Evolutionary conservation across 2,888 invertebrate species (phyloP).

Genomic region (Scaptomyza tumidula): DNA sequence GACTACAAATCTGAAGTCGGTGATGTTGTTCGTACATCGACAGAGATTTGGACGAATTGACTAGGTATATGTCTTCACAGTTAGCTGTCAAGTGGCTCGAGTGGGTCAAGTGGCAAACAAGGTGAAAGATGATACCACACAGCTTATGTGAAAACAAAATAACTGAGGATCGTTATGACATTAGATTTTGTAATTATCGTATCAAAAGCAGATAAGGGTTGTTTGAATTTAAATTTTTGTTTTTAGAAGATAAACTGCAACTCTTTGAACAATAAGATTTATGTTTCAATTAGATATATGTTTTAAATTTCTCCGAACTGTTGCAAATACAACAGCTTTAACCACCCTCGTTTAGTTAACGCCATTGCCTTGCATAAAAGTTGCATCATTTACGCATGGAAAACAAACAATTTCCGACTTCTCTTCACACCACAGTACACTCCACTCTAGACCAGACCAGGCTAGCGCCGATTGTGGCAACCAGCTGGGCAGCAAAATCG

Average conservation of each 20-base stretch:
- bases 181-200: slow-evolving; percentile 11
- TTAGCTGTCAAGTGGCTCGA: slow-evolving; percentile 61
- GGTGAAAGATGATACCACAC: slow-evolving; percentile 23
- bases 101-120: slow-evolving; percentile 46
- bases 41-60: slow-evolving; percentile 14
- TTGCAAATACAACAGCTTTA: neutral
- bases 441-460: neutral
- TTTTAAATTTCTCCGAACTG: too few species aligned
- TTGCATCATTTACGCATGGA: slow-evolving; percentile 42
- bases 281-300: too few species aligned
- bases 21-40: slow-evolving; percentile 72
- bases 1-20: slow-evolving; percentile 54
- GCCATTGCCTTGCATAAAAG: slow-evolving; percentile 24
- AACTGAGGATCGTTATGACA: slow-evolving; percentile 25
- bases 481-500: slow-evolving; percentile 39
- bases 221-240: too few species aligned
- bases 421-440: slow-evolving; percentile 1
- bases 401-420: slow-evolving; percentile 34
- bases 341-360: slow-evolving; percentile 5
- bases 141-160: slow-evolving; percentile 2
- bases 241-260: too few species aligned
- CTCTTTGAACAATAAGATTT: too few species aligned
- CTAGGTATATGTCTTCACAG: slow-evolving; percentile 12
- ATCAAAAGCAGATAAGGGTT: too few species aligned
- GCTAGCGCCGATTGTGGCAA: slow-evolving; percentile 29